Evolutionary conservation across 2,113 vertebrate genomes (phyloP).

Genomic region (Dasyurus viverrinus): DNA sequence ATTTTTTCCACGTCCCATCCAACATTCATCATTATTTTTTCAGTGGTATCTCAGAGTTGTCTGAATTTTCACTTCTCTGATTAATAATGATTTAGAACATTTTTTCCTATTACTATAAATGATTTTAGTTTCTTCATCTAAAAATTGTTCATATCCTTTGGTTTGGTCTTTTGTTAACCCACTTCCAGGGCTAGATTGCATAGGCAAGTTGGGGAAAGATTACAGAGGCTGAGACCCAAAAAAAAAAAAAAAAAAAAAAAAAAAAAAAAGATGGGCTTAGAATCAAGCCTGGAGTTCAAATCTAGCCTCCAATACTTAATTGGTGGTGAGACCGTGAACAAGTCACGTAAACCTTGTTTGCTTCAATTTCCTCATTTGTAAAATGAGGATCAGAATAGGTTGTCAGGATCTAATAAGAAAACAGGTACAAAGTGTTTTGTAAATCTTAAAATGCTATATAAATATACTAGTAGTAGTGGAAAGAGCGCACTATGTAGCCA

Average conservation of each 20-base stretch:
- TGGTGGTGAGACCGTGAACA: too few species aligned
- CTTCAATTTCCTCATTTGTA: background rate
- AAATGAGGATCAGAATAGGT: background rate
- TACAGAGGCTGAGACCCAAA: background rate
- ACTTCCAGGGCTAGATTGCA: background rate
- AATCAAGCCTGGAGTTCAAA: background rate
- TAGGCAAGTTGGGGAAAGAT: background rate
- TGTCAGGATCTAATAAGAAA: background rate
- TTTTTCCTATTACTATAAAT: too few species aligned
- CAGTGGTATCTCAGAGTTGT: too few species aligned
- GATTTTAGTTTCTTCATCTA: too few species aligned
- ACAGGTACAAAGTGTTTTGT: background rate
- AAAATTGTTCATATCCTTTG: too few species aligned
- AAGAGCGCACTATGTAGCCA: background rate
- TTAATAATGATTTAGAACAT: too few species aligned
- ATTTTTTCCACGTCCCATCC: too few species aligned
- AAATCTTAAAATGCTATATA: background rate
- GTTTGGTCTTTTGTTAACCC: background rate
- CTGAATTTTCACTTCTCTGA: too few species aligned
- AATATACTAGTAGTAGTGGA: background rate
- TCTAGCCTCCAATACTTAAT: background rate
- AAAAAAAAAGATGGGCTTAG: background rate
- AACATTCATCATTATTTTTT: too few species aligned
- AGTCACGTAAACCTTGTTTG: background rate
- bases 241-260: background rate